These are phyloP conservation scores for Pogona vitticeps DNA, from an alignment of 2,113 vertebrate species.

Conservation along the genomic window DNA sequence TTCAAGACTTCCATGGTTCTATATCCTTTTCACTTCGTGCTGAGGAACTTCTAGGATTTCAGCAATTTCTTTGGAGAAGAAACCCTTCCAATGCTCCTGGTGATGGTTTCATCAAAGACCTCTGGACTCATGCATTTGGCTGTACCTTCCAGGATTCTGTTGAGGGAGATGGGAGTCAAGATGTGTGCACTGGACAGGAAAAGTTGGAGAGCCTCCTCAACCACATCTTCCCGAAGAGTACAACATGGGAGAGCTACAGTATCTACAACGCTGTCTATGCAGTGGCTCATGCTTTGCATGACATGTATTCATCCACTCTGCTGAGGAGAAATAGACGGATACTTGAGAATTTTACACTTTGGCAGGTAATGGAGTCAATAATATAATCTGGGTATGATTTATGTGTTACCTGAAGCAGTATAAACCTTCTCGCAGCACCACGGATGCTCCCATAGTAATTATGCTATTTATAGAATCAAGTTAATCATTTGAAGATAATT, in stretches of 20 bases:
- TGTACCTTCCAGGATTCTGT: background rate
- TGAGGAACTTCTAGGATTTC: background rate
- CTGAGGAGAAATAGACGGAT: too few species aligned
- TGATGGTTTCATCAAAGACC: background rate
- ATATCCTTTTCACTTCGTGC: background rate
- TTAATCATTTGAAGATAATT: too few species aligned
- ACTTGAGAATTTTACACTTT: too few species aligned
- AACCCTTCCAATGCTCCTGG: background rate
- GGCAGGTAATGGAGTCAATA: too few species aligned
- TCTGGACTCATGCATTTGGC: background rate
- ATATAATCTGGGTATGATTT: too few species aligned
- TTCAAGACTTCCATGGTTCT: background rate
- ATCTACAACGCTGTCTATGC: background rate
- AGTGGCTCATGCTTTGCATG: constrained; percentile 1
- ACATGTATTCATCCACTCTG: background rate
- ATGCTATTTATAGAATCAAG: too few species aligned
- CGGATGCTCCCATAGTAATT: too few species aligned
- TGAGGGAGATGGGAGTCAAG: background rate
- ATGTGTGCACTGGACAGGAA: background rate
- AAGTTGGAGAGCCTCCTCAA: background rate
- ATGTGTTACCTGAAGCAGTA: too few species aligned
- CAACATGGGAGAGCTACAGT: background rate
- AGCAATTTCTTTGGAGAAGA: background rate
- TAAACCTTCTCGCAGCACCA: too few species aligned
- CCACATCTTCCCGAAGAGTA: background rate